Percentiles rank a stretch among this genome's conserved stretches.
Evolutionary conservation across 2,113 vertebrate genomes (phyloP).

Genomic region (Strigops habroptila): DNA sequence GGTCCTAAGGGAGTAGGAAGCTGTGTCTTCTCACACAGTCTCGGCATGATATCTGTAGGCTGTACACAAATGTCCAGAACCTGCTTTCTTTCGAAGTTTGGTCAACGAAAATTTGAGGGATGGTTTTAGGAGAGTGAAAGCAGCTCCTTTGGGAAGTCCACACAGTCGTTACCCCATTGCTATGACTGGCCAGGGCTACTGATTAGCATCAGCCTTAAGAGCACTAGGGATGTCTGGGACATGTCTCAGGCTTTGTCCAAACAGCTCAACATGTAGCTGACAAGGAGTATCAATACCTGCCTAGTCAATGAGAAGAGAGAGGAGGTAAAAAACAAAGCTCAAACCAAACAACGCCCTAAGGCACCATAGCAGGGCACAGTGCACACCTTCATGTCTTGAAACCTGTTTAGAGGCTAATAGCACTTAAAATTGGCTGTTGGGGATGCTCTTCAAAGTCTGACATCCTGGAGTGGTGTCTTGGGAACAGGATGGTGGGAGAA

Average conservation of each 20-base stretch:
- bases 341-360: not conserved
- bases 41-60: fast-evolving
- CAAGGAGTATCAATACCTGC: not conserved
- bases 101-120: not conserved
- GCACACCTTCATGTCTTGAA: not conserved
- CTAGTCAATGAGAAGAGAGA: not conserved
- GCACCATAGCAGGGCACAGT: not conserved
- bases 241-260: not conserved
- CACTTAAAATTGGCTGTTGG: fast-evolving
- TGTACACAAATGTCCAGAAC: not conserved
- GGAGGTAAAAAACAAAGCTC: not conserved
- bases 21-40: not conserved
- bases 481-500: not conserved
- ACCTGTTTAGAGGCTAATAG: not conserved
- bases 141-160: not conserved
- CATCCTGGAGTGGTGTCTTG: not conserved
- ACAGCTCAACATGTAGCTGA: fast-evolving
- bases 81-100: not conserved
- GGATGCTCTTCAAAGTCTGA: not conserved
- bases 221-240: not conserved
- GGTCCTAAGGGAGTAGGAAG: not conserved
- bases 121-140: not conserved
- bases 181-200: not conserved
- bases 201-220: fast-evolving
- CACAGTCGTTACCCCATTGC: fast-evolving